Conservation (phyloP, 64 coral and sea anemone species). For the Actinia equina region DNA sequence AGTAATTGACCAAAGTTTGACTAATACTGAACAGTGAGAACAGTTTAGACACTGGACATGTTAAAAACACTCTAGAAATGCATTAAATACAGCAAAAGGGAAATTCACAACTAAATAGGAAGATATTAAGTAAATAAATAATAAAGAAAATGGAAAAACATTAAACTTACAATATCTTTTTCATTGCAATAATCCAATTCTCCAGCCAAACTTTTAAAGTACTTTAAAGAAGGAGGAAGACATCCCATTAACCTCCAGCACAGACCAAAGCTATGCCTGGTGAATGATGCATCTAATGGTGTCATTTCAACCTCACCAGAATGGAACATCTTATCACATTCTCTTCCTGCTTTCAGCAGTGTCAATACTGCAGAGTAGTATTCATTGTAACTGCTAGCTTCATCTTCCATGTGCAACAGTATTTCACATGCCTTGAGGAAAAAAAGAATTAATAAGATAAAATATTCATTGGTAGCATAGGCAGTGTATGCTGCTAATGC, state of each 20-base stretch:
- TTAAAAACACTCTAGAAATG: too few species aligned
- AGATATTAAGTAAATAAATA: background rate
- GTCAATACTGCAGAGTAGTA: slow-evolving; percentile 68
- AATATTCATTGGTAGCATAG: too few species aligned
- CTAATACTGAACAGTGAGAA: too few species aligned
- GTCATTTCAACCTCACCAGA: slow-evolving; percentile 11
- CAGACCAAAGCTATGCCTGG: slow-evolving; percentile 54
- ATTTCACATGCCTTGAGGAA: slow-evolving; percentile 47
- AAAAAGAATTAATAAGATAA: background rate
- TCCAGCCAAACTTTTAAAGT: slow-evolving; percentile 32
- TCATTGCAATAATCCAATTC: slow-evolving; percentile 45
- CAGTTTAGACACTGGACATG: too few species aligned
- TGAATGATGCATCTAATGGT: slow-evolving; percentile 61
- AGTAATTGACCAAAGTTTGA: too few species aligned
- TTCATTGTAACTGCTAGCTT: slow-evolving; percentile 48
- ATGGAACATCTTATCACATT: slow-evolving; percentile 43
- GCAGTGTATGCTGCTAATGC: background rate
- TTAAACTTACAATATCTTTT: slow-evolving; percentile 44
- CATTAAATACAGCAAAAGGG: too few species aligned
- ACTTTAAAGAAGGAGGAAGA: slow-evolving; percentile 56
- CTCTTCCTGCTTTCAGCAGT: slow-evolving; percentile 66
- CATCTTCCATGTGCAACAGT: slow-evolving; percentile 43
- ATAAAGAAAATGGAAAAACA: background rate
- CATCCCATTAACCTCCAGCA: slow-evolving; percentile 66
- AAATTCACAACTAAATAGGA: background rate